Percentiles rank a stretch among this genome's conserved stretches.
phyloP scores from a whole-genome alignment of 2,113 vertebrate genomes.

The Hemiprocne comata region DNA sequence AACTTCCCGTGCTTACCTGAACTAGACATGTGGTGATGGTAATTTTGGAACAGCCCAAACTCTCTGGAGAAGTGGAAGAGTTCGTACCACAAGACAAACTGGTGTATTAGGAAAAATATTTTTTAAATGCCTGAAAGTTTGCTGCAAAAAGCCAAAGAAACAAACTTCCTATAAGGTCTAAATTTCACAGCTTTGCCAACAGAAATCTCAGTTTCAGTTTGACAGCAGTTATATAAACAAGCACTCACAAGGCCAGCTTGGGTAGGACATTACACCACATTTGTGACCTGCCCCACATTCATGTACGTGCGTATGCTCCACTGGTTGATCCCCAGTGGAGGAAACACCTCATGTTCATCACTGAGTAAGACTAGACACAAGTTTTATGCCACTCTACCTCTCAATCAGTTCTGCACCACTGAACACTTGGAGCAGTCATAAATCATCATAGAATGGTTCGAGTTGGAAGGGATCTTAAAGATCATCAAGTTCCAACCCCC shows the following conservation, averaged over 20 bases:
- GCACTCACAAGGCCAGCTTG: background rate
- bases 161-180: background rate
- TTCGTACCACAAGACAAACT: background rate
- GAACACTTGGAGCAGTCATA: background rate
- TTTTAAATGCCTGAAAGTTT: constrained; percentile 5
- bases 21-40: constrained; percentile 51
- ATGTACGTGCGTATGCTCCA: no score
- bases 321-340: fast-evolving
- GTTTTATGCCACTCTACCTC: background rate
- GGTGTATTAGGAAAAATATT: constrained; percentile 44
- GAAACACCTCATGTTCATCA: fast-evolving
- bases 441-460: no score
- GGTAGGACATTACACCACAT: fast-evolving
- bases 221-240: background rate
- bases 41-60: constrained; percentile 55
- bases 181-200: background rate
- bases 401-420: background rate
- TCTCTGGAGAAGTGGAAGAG: constrained; percentile 31
- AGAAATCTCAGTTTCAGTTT: background rate
- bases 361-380: background rate
- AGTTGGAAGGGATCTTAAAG: no score
- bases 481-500: no score
- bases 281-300: background rate
- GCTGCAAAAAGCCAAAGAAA: background rate
- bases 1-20: constrained; percentile 60